Evolutionary conservation across 2,113 vertebrate species (phyloP).

Genomic region (Toxotes jaculatrix): DNA sequence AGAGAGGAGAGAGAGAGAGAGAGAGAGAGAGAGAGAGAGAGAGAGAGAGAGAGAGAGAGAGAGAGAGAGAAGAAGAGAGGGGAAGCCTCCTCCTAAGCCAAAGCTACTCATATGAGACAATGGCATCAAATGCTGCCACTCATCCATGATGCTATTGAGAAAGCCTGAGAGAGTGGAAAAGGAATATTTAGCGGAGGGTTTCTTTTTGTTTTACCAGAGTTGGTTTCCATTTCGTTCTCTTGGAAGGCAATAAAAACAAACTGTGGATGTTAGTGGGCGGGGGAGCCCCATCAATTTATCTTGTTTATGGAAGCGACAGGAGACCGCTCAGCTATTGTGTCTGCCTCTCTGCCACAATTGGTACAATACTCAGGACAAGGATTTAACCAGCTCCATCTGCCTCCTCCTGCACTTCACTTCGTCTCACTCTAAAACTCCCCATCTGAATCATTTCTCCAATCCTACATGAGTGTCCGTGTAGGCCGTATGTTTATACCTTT

Average conservation of each 20-base stretch:
- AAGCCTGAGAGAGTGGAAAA: conserved; percentile 56
- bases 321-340: conserved; percentile 74
- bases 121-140: conserved; percentile 74
- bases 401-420: conserved; percentile 51
- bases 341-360: conserved; percentile 76
- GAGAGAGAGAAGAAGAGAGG: too few relatives aligned
- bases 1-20: neutral
- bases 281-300: conserved; percentile 75
- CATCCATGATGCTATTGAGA: conserved; percentile 62
- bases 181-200: conserved; percentile 71
- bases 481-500: conserved; percentile 10
- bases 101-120: conserved; percentile 73
- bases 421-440: conserved; percentile 53
- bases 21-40: neutral
- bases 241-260: conserved; percentile 75
- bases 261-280: conserved; percentile 72
- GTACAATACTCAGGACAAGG: conserved; percentile 72
- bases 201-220: conserved; percentile 69
- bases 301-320: conserved; percentile 78
- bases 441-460: conserved; percentile 34
- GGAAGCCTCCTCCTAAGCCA: conserved; percentile 54
- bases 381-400: conserved; percentile 78
- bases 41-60: neutral
- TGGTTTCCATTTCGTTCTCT: conserved; percentile 69
- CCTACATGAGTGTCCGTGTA: neutral